phyloP scores from a whole-genome alignment of 1,140 invertebrate genomes.

The Paramacrobiotus metropolitanus region DNA sequence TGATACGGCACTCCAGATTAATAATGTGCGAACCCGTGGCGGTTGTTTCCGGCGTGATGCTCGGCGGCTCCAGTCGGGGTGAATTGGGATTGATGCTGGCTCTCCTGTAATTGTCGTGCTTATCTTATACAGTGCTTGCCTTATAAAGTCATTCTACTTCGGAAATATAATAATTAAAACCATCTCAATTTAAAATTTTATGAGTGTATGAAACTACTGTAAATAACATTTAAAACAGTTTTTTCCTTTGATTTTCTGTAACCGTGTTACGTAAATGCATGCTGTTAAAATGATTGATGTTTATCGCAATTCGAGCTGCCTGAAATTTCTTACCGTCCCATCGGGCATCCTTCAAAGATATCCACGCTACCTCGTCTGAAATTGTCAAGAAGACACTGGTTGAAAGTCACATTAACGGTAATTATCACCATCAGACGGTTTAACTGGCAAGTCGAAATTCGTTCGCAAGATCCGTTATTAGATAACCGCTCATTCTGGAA shows the following conservation, averaged over 20 bases:
- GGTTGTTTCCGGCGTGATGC: not conserved
- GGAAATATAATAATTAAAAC: too few relatives aligned
- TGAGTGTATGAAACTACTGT: not conserved
- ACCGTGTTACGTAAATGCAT: not conserved
- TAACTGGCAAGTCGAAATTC: too few relatives aligned
- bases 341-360: not conserved
- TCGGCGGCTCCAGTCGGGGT: not conserved
- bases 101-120: not conserved
- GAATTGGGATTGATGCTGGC: not conserved
- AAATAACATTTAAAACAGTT: not conserved
- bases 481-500: not conserved
- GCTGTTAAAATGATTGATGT: too few relatives aligned
- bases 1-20: not conserved
- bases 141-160: not conserved
- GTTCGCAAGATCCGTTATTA: not conserved
- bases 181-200: too few relatives aligned
- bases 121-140: not conserved
- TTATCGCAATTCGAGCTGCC: too few relatives aligned
- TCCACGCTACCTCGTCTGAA: not conserved
- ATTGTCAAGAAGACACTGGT: not conserved
- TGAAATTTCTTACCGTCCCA: slow-evolving; percentile 1
- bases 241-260: not conserved
- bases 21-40: not conserved
- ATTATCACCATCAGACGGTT: too few relatives aligned
- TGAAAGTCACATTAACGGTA: too few relatives aligned